These are phyloP conservation scores for Piscicola geometra DNA, from an alignment of 2,888 invertebrate genomes.

Conservation along the genomic window DNA sequence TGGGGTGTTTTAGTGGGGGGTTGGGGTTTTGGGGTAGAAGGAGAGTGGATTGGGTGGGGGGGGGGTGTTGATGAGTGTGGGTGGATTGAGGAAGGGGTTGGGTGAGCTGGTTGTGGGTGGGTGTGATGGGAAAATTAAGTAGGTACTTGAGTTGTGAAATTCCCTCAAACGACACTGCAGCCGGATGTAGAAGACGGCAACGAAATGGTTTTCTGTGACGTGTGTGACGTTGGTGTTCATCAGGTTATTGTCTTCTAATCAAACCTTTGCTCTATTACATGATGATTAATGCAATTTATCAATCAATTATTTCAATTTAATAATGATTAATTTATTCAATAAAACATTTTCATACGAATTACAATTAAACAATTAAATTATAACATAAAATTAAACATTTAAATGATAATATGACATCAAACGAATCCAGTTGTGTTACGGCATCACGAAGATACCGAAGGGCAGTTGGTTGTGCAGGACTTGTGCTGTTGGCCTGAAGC, in stretches of 20 bases:
- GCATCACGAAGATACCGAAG: constrained; percentile 83
- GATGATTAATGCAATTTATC: neutral
- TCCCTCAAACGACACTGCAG: constrained; percentile 20
- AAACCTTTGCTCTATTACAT: constrained; percentile 62
- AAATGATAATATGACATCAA: neutral
- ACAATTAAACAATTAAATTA: neutral
- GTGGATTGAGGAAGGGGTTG: neutral
- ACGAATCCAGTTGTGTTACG: constrained; percentile 68
- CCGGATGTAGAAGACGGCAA: constrained; percentile 41
- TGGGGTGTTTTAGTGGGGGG: neutral
- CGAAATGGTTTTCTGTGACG: constrained; percentile 75
- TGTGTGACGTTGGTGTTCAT: constrained; percentile 98
- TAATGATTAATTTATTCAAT: no score
- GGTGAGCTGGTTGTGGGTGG: no score
- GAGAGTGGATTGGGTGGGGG: no score
- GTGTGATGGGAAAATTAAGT: no score
- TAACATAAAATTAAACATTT: neutral
- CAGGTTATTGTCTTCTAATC: constrained; percentile 84
- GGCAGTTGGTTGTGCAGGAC: constrained; percentile 95
- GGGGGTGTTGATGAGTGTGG: neutral
- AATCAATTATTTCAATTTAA: no score
- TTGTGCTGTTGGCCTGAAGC: constrained; percentile 74
- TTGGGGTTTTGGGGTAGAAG: no score
- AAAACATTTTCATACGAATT: neutral
- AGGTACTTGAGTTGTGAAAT: no score